Evolutionary conservation across 30 jellyfish, hydroid and myxozoan genomes (phyloP).

Genomic region (Hydractinia echinata): DNA sequence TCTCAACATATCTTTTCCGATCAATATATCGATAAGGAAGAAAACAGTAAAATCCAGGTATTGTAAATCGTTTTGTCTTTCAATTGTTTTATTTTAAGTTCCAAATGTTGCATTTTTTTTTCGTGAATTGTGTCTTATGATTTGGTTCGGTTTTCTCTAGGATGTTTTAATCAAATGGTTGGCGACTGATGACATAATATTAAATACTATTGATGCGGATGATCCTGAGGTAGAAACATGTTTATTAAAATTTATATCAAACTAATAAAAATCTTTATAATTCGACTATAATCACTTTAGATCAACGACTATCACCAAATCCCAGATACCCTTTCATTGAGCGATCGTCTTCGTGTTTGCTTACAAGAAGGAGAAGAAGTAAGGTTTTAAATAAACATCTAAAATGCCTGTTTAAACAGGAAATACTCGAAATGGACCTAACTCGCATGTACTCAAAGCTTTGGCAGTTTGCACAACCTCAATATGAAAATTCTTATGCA

Average conservation of each 20-base stretch:
- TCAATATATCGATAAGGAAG: slow-evolving; percentile 92
- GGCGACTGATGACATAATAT: slow-evolving; percentile 56
- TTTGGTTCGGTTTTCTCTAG: slow-evolving; percentile 25
- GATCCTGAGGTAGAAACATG: slow-evolving; percentile 76
- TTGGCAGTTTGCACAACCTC: too few relatives aligned
- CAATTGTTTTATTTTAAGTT: neutral
- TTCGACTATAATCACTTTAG: slow-evolving; percentile 26
- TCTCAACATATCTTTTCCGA: slow-evolving; percentile 79
- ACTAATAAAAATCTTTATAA: neutral
- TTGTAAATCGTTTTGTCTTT: neutral
- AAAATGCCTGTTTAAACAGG: neutral
- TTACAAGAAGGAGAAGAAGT: slow-evolving; percentile 98
- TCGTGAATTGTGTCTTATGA: neutral
- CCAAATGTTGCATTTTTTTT: neutral
- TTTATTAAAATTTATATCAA: too few relatives aligned
- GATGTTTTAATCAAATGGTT: slow-evolving; percentile 78
- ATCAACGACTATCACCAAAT: slow-evolving; percentile 68
- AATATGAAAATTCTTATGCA: too few relatives aligned
- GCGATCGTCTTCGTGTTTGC: slow-evolving; percentile 74
- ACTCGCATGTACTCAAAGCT: too few relatives aligned
- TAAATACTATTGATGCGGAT: slow-evolving; percentile 86
- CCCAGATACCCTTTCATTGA: slow-evolving; percentile 74
- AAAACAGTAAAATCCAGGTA: slow-evolving; percentile 80
- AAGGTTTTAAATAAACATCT: neutral
- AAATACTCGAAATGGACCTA: too few relatives aligned